Base-by-base conservation (phyloP, 1,140 invertebrate species). In the Pteromalus puparum region DNA sequence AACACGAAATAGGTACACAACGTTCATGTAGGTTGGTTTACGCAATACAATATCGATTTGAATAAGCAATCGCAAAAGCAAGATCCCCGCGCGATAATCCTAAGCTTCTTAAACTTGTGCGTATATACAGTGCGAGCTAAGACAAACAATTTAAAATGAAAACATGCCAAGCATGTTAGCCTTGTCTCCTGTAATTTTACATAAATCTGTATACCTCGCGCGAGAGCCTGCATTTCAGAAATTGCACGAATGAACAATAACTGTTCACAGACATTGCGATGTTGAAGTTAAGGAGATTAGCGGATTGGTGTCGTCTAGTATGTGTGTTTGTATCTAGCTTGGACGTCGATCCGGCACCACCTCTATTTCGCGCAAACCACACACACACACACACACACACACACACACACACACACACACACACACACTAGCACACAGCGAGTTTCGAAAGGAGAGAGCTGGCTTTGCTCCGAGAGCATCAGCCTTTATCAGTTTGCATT, bases 401-500 rank as follows among this genome's bases (percentile, higher is more conserved):
- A 34, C 6, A n/a, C 2, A 34, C 2, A 34, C 2, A 34, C 34
- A 34, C 7, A 9, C 38, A 42, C 38, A 42, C 38, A 42, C 38
- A 42, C 0, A 42, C 7, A 10, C 38, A 42, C 30, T 5, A 34
- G 30, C 30, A 5, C 30, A 34, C 4, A 34, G 30, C 9, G 10
- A 12, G 38, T 42, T 42, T 10, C 38, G 9, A 42, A 42, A 42
- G 38, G 38, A 42, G 38, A 42, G 10, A 1, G 30, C 30, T 24
- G 65, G 65, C 65, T n/a, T n/a, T n/a, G n/a, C 26, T 72, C 26
- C 70, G 70, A 26, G 21, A 75, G 26, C n/a, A 53, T 77, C 21
- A 74, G 78, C 78, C 61, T 42, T 42, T 70, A 80, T 80, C 61
- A 70, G 78, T 80, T 80, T 70, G 30, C 65, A 42, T 80, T 80